These are phyloP conservation scores for Oscheius sp. DNA, from an alignment of 2,888 invertebrate species.

Conservation along the genomic window DNA sequence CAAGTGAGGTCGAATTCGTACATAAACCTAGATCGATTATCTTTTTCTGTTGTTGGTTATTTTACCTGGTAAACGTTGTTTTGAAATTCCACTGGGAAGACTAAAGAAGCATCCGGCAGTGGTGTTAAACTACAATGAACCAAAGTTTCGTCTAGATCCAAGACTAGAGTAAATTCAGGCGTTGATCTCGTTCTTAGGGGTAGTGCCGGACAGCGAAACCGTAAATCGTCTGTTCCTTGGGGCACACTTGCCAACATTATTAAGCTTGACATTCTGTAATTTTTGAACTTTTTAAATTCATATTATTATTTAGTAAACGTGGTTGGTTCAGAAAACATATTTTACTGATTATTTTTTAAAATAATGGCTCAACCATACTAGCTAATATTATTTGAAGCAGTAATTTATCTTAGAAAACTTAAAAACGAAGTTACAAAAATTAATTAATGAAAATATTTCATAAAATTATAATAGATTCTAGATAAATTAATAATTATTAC, in stretches of 20 bases:
- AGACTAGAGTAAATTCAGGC: constrained; percentile 82
- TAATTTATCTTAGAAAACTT: neutral
- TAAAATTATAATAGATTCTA: too few species aligned
- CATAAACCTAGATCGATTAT: constrained; percentile 78
- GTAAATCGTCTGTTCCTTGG: constrained; percentile 82
- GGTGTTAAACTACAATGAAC: constrained; percentile 93
- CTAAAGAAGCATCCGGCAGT: constrained; percentile 88
- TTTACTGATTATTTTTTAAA: neutral
- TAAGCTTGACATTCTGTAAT: constrained; percentile 73
- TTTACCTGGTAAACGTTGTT: constrained; percentile 81
- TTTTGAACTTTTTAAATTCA: neutral
- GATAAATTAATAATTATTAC: too few species aligned
- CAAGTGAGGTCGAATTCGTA: constrained; percentile 88
- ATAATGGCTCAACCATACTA: neutral
- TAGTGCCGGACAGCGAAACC: constrained; percentile 76
- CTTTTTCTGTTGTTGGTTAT: neutral
- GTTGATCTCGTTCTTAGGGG: constrained; percentile 90
- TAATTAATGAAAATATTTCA: too few species aligned
- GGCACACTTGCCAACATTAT: constrained; percentile 90
- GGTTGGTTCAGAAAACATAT: neutral
- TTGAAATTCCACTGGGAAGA: constrained; percentile 90
- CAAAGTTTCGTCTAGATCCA: constrained; percentile 91
- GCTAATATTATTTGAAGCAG: neutral
- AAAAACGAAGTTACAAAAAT: too few species aligned
- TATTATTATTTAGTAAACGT: neutral